Evolutionary conservation across 2,797 vertebrate genomes (phyloP), one percentile per base, ranked within the genome.

Genomic region (Lacerta bilineata): DNA sequence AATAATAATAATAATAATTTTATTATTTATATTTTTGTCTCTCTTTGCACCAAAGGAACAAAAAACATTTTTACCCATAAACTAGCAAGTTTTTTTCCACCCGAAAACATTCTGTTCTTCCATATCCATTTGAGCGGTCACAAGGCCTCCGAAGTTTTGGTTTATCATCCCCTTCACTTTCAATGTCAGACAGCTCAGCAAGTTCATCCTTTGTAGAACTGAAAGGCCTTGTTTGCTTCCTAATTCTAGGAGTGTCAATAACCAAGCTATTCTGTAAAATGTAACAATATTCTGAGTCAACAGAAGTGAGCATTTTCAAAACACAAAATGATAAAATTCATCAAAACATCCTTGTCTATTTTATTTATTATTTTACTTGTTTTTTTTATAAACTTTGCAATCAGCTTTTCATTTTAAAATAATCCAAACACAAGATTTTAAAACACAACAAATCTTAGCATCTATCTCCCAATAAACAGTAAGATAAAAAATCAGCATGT

Each of bases 11-110:
- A 43, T 43, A 43, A 55, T 55, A 15, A 55, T 55, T 15, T 55
- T 15, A 55, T 55, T 55, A 55, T 55, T 55, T 39, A 8, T 5
- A 50, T 61, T 61, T 72, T 81, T 55, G 50, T 43, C 39, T 41
- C 36, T 64, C 6, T 41, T 80, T 4, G 64, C 5, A 13, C 50
- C 13, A 79, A 29, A 88, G 43, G 8, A 29, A 86, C 50, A 4
- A 15, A 76, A 85, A 8, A 1, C 43, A 87, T 83, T 94, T 61
- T 95, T 97, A 99, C 99, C 99, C 99, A 69, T 99, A 99, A 86
- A 99, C 98, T 76, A 99, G 97, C 79, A 99, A 94, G 94, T 99
- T 99, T 95, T 99, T 99, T 94, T 99, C 99, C 59, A 99, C 99
- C 61, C 99, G 96, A 94, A 99, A 99, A 95, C 99, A 99, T 93